A percentile compares a stretch with the other conserved stretches of the same genome.
phyloP scores from a whole-genome alignment of 2,888 invertebrate species.

The Subacronicta megacephala region DNA sequence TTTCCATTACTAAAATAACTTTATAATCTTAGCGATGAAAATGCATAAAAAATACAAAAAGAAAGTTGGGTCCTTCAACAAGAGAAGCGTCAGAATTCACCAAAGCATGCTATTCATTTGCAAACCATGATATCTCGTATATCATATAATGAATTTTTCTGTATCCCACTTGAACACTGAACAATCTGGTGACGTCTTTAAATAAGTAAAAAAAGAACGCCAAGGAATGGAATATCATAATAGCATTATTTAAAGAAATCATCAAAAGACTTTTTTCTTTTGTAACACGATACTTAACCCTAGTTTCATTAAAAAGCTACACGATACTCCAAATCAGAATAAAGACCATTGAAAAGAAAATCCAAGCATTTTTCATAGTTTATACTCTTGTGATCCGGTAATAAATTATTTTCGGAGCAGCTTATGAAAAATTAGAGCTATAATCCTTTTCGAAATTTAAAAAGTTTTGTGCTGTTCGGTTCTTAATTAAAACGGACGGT shows the following conservation, averaged over 20 bases:
- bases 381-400: constrained; percentile 41
- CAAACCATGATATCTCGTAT: constrained; percentile 12
- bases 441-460: constrained; percentile 46
- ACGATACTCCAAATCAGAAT: constrained; percentile 27
- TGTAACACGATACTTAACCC: constrained; percentile 36
- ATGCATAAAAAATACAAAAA: too few relatives aligned
- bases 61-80: too few relatives aligned
- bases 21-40: too few relatives aligned
- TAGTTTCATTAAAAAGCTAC: constrained; percentile 39
- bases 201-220: too few relatives aligned
- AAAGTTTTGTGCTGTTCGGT: constrained; percentile 24
- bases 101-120: constrained; percentile 15
- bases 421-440: constrained; percentile 39
- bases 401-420: constrained; percentile 46
- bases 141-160: constrained; percentile 2
- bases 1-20: too few relatives aligned
- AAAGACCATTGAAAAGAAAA: constrained; percentile 27
- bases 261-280: constrained; percentile 38
- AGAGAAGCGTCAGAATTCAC: neutral
- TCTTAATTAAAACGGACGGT: constrained; percentile 47
- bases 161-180: constrained; percentile 17
- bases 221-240: constrained; percentile 4
- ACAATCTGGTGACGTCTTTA: too few relatives aligned
- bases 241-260: constrained; percentile 8
- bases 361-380: constrained; percentile 38